phyloP scores from a whole-genome alignment of 2,113 vertebrate genomes.

The Ptyas mucosa region DNA sequence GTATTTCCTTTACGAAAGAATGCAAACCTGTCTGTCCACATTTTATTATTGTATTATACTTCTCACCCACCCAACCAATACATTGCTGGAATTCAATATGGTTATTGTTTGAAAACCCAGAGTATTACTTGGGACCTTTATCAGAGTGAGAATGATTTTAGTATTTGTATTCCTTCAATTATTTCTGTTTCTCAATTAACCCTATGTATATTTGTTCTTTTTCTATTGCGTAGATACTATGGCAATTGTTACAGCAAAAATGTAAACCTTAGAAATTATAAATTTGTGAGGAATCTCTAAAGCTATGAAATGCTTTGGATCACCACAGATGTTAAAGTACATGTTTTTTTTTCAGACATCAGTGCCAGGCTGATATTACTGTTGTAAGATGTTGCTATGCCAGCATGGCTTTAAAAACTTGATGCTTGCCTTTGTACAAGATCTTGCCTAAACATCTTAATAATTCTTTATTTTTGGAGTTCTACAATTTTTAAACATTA shows the following conservation, averaged over 20 bases:
- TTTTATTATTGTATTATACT: background rate
- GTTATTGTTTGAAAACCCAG: background rate
- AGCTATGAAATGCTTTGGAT: background rate
- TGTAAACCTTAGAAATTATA: background rate
- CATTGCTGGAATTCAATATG: background rate
- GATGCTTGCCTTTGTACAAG: background rate
- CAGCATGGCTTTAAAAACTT: background rate
- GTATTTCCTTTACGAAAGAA: background rate
- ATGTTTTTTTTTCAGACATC: background rate
- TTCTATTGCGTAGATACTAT: background rate
- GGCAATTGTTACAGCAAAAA: background rate
- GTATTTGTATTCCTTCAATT: background rate
- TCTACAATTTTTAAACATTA: conserved; percentile 37
- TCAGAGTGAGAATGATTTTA: background rate
- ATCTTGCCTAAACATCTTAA: background rate
- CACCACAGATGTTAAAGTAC: background rate
- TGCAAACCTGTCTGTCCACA: background rate
- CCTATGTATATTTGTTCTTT: background rate
- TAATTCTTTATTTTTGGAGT: background rate
- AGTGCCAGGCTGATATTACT: background rate
- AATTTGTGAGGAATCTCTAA: background rate
- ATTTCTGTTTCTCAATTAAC: background rate
- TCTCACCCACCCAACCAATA: background rate
- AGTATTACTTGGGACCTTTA: background rate
- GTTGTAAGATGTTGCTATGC: background rate